Evolutionary conservation across 2,797 vertebrate species (phyloP), one percentile per base, ranked within the genome.

Genomic region (Melanotaenia pygmaea): DNA sequence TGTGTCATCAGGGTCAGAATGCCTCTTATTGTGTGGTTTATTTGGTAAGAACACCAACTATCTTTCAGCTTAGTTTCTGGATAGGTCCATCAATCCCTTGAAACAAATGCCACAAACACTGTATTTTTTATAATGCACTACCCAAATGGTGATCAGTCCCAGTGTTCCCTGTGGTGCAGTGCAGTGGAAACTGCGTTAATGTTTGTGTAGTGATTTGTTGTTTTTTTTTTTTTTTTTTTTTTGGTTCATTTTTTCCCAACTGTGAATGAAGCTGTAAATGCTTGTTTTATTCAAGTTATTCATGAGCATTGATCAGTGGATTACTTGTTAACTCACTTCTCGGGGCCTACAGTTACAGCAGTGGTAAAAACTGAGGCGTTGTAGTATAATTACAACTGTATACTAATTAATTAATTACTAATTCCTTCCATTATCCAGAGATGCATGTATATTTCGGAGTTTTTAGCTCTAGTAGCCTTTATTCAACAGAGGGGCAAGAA

Each of bases 1-100:
- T 59, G 75, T 89, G 91, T 92, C 88, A 88, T 92, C 91, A 86
- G 73, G 80, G 71, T 85, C 79, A 59, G 43, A 54, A 74, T 50
- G 64, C 85, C 56, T 80, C 77, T 88, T 85, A 84, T 82, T 81
- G 76, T 80, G 70, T 20, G 60, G 70, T 77, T 85, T 88, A 84
- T 88, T 78, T 84, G 83, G 88, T 79, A 66, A 70, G 60, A 77
- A 74, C 43, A 64, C 68, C 79, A 57, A 71, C 63, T 76, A 40
- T 70, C 75, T 73, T 70, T 75, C 78, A 14, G 20, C 56, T 79
- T 45, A 60, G 40, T 76, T 66, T 76, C 58, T 62, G 71, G 59
- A 61, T 76, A 70, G 40, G 22, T 82, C 7, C 35, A 57, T 3
- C 22, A 1, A 67, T 86, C 68, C 64, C 59, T 47, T 62, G n/a